A percentile compares a stretch with the other conserved stretches of the same genome.
These are phyloP conservation scores for Daktulosphaira vitifoliae DNA, from an alignment of 1,140 invertebrate species.

Conservation along the genomic window DNA sequence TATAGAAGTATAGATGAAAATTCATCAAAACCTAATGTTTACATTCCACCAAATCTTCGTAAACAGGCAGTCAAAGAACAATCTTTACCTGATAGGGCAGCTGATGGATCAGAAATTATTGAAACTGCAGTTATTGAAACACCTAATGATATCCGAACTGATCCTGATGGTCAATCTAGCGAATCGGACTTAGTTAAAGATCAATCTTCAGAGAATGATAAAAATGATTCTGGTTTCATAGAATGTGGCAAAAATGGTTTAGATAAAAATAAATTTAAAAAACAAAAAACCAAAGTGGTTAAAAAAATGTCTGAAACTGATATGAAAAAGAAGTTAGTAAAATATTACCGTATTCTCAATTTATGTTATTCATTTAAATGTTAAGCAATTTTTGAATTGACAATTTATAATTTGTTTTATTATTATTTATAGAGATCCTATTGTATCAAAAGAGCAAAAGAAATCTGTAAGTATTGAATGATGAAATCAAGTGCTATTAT, in stretches of 20 bases:
- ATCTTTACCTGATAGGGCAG: constrained; percentile 4
- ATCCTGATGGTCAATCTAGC: constrained; percentile 17
- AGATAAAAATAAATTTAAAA: constrained; percentile 24
- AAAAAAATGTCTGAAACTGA: constrained; percentile 15
- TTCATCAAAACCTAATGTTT: constrained; percentile 5
- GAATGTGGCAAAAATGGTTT: constrained; percentile 13
- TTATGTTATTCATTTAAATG: neutral
- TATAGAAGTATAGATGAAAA: neutral
- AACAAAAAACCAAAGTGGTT: constrained; percentile 8
- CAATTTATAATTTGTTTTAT: neutral
- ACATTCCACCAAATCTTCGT: constrained; percentile 24
- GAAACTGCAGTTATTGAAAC: constrained; percentile 10
- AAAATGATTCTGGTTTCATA: constrained; percentile 17
- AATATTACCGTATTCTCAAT: neutral
- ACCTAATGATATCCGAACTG: constrained; percentile 16
- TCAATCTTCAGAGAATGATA: neutral
- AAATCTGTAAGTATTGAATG: constrained; percentile 11
- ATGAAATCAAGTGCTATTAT: neutral
- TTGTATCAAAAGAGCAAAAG: constrained; percentile 9
- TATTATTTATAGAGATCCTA: constrained; percentile 18
- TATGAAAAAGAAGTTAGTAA: constrained; percentile 21
- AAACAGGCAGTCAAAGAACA: neutral
- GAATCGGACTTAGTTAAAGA: constrained; percentile 17
- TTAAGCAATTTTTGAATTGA: too few relatives aligned
- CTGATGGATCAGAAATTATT: constrained; percentile 22